Base-by-base conservation (phyloP, 2,888 invertebrate species). In the Ennomos quercinarius region DNA sequence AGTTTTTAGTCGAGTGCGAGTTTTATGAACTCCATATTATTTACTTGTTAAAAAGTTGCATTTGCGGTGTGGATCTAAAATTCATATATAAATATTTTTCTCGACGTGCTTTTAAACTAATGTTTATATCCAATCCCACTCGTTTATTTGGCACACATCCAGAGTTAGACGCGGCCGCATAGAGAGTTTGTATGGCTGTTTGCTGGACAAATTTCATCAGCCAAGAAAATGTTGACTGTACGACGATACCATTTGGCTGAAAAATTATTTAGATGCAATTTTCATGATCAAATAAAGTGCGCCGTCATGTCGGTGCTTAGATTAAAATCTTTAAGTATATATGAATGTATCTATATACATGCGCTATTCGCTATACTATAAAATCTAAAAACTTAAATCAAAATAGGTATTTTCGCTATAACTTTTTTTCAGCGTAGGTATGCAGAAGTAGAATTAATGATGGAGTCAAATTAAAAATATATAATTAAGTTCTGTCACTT, bases 171-270 rank as follows among this genome's bases (percentile, higher is more conserved):
- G 48, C 62, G 50, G 55, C 48, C 53, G 63, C 63, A 67, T 68
- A 67, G 64, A 67, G 64, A 63, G 64, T 69, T 59, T 66, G 64
- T 50, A 47, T 52, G 58, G 63, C 66, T 79, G 70, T 80, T 83
- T 80, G 69, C 77, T 70, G 70, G 72, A 73, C 74, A 78, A 79
- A 80, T 80, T 74, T 68, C 52, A 75, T 77, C 68, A 59, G 61
- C 66, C 63, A 61, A 67, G 57, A 68, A 27, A 72, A 75, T 76
- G 72, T 78, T 77, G 74, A 76, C 78, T 57, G 56, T 70, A 64
- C 76, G 74, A 74, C 78, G 57, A 55, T 70, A 65, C 65, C 70
- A 62, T 66, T 67, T 45, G n/a, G 66, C 65, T 70, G 64, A 68
- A 72, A 71, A 76, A 71, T 76, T n/a, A n/a, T n/a, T n/a, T 66